Evolutionary conservation across 2,888 invertebrate species (phyloP), one percentile per base, ranked within the genome.

Genomic region (Epistrophe grossulariae): DNA sequence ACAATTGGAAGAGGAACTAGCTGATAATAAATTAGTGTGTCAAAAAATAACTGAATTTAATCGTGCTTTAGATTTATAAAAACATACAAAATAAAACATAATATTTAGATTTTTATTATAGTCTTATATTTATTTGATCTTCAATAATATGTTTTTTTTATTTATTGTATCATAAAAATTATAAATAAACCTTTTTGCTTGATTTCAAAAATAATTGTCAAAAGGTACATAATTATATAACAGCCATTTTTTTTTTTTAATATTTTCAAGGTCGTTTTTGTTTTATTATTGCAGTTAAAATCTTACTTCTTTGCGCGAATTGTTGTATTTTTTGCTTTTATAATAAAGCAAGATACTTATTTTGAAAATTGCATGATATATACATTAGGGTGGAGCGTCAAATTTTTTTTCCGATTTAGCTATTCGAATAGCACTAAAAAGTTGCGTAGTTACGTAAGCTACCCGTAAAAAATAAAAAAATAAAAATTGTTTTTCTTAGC

Each of bases 11-110:
- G 91, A 91, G 13, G 92, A 92, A 77, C 88, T 93, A 28, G 90
- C 89, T 4, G 91, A 91, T 55, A 91, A 92, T 60, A 91, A 91
- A 80, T 89, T 89, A 71, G 91, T 92, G 0, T 71, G 84, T 8
- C 91, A 91, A 52, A 93, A 92, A 84, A 90, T 92, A 13, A 84
- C 81, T 4, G 91, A 92, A 71, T 93, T 93, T 52, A 93, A 93
- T 90, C 81, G 84, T 10, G 90, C 90, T 0, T 78, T 92, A 57
- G 89, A 89, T 71, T 72, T 82, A 68, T 89, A 85, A 64, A 10
- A 17, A 45, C n/a, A n/a, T n/a, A n/a, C 6, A 40, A n/a, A 4
- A 8, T 5, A 28, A 3, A 17, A 38, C 2, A 17, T 38, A 38
- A 6, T 5, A 38, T 7, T 60, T 62, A 55, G 52, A 31, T 55